These are phyloP conservation scores for Drosophila neoperkinsi DNA, from an alignment of 2,888 invertebrate genomes.

Conservation along the genomic window DNA sequence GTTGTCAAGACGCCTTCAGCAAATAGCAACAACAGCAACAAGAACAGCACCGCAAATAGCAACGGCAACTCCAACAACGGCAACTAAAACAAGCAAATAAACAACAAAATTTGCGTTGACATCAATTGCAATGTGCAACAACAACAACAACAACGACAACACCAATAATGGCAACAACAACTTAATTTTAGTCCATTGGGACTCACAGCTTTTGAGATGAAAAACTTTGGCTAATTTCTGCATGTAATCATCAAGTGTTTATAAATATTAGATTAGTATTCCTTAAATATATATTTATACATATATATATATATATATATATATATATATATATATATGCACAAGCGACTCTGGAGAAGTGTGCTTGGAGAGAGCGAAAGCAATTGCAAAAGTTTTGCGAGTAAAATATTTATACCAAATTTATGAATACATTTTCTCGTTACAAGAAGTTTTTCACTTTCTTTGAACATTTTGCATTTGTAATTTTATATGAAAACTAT, in stretches of 20 bases:
- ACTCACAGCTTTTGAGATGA: conserved; percentile 4
- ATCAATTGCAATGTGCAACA: conserved; percentile 43
- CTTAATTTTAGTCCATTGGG: not conserved
- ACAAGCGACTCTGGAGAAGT: not conserved
- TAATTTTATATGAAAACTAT: not conserved
- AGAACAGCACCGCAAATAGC: conserved; percentile 10
- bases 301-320: too few species aligned
- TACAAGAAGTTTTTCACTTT: not conserved
- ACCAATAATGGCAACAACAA: not conserved
- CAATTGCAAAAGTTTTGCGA: conserved; percentile 1
- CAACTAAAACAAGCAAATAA: conserved; percentile 49
- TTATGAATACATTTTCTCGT: not conserved
- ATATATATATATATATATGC: not conserved
- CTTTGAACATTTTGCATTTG: not conserved
- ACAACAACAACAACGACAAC: not conserved
- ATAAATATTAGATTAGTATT: conserved; percentile 13
- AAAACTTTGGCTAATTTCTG: conserved; percentile 3
- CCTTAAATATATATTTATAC: not conserved
- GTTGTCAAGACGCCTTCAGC: conserved; percentile 44
- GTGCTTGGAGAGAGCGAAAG: not conserved
- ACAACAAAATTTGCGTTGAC: conserved; percentile 52
- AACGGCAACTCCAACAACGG: conserved; percentile 18
- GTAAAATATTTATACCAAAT: not conserved
- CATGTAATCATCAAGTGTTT: conserved; percentile 9
- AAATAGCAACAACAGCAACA: conserved; percentile 12